Conservation (phyloP, 2,888 invertebrate genomes). For the Elegia similella region DNA sequence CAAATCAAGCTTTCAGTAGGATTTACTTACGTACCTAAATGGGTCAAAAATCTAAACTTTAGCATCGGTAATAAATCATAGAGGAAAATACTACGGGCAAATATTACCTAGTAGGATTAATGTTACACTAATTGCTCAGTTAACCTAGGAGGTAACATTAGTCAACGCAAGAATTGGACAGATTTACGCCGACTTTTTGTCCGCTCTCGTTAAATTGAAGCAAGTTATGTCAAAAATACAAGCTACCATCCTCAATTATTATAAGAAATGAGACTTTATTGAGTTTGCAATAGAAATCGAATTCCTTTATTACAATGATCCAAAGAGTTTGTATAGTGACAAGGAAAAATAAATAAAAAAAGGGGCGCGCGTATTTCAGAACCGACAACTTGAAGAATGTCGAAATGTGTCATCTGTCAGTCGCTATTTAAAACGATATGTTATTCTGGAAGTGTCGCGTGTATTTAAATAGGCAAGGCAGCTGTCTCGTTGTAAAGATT, state of each 20-base stretch:
- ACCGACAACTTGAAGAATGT: conserved; percentile 80
- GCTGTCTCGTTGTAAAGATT: conserved; percentile 66
- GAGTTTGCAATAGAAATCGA: conserved; percentile 36
- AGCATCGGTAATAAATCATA: too few species aligned
- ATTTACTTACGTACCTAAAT: too few species aligned
- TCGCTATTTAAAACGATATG: conserved; percentile 80
- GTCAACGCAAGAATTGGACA: conserved; percentile 50
- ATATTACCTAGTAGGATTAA: conserved; percentile 19
- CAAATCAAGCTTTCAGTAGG: too few species aligned
- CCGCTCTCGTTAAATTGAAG: conserved; percentile 58
- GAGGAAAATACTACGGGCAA: too few species aligned
- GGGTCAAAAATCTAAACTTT: too few species aligned
- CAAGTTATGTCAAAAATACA: conserved; percentile 44
- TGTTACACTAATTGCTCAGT: conserved; percentile 44
- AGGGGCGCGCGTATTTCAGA: conserved; percentile 67
- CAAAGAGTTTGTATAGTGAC: conserved; percentile 38
- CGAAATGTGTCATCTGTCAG: conserved; percentile 81
- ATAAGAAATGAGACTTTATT: conserved; percentile 34
- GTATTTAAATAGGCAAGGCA: conserved; percentile 71
- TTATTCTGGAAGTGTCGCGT: conserved; percentile 71
- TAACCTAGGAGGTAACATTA: conserved; percentile 59
- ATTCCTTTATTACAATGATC: conserved; percentile 36
- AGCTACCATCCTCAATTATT: conserved; percentile 16
- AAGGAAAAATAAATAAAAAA: conserved; percentile 64
- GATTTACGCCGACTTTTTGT: conserved; percentile 55